Evolutionary conservation across 1,140 invertebrate species (phyloP).

Genomic region (Pseudomyrmex dendroicus): DNA sequence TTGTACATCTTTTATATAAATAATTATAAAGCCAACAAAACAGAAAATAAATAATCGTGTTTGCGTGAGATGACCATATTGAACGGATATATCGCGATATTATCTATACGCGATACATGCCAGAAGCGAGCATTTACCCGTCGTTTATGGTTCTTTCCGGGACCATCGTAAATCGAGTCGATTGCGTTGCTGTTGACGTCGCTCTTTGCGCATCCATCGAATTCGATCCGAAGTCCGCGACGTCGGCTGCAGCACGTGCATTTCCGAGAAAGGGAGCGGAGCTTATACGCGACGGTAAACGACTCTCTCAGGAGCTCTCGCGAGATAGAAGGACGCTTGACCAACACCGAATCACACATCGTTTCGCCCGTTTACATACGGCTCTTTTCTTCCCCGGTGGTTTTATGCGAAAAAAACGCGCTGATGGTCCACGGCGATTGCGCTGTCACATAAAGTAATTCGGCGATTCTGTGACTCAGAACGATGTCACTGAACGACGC

Average conservation of each 20-base stretch:
- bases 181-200: conserved; percentile 59
- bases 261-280: background rate
- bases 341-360: conserved; percentile 41
- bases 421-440: conserved; percentile 10
- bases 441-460: conserved; percentile 46
- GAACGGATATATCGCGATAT: too few species aligned
- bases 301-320: conserved; percentile 70
- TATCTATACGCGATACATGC: background rate
- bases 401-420: conserved; percentile 10
- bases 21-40: too few species aligned
- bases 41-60: too few species aligned
- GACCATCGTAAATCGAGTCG: background rate
- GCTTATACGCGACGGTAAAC: conserved; percentile 50
- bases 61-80: too few species aligned
- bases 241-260: background rate
- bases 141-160: too few species aligned
- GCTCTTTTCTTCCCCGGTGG: conserved; percentile 20
- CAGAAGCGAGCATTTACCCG: too few species aligned
- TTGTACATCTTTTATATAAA: too few species aligned
- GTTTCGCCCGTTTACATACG: conserved; percentile 62
- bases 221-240: too few species aligned
- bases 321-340: conserved; percentile 22
- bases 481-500: background rate
- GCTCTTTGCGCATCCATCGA: conserved; percentile 1
- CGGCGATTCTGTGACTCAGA: conserved; percentile 41